Conservation (phyloP, 2,797 vertebrate genomes). For the Melanotaenia boesemani region DNA sequence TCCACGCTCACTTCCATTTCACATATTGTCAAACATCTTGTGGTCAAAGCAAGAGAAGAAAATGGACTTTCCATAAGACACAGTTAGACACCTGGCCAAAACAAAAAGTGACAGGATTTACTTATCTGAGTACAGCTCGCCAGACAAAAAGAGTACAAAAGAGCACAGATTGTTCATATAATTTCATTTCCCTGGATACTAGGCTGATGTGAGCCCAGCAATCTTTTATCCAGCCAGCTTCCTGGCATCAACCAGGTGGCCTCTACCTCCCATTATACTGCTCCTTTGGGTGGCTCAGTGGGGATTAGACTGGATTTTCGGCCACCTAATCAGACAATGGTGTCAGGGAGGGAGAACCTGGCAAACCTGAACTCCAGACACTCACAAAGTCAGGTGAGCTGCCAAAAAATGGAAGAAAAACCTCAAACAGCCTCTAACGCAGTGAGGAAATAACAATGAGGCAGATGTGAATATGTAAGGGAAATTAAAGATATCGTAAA, state of each 20-base stretch:
- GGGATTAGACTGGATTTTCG: constrained; percentile 54
- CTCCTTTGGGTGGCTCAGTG: constrained; percentile 41
- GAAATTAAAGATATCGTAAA: constrained; percentile 3
- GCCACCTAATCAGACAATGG: constrained; percentile 27
- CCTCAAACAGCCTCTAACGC: background rate
- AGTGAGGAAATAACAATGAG: background rate
- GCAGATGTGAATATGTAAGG: background rate
- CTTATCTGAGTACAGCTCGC: background rate
- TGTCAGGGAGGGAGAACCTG: constrained; percentile 6
- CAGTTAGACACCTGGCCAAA: background rate
- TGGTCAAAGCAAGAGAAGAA: no score
- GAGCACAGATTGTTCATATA: background rate
- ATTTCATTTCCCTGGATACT: constrained; percentile 9
- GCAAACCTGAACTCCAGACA: constrained; percentile 11
- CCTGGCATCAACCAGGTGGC: constrained; percentile 6
- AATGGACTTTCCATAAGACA: background rate
- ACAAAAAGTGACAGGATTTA: background rate
- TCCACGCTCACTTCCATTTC: no score
- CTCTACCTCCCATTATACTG: constrained; percentile 42
- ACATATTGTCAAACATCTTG: no score
- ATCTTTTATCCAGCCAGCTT: background rate
- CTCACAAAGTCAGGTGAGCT: constrained; percentile 20
- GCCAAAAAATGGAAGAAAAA: constrained; percentile 14
- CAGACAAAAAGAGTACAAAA: background rate
- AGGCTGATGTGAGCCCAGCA: constrained; percentile 17